phyloP scores from a whole-genome alignment of 2,113 vertebrate genomes.

The Melanotaenia duboulayi region DNA sequence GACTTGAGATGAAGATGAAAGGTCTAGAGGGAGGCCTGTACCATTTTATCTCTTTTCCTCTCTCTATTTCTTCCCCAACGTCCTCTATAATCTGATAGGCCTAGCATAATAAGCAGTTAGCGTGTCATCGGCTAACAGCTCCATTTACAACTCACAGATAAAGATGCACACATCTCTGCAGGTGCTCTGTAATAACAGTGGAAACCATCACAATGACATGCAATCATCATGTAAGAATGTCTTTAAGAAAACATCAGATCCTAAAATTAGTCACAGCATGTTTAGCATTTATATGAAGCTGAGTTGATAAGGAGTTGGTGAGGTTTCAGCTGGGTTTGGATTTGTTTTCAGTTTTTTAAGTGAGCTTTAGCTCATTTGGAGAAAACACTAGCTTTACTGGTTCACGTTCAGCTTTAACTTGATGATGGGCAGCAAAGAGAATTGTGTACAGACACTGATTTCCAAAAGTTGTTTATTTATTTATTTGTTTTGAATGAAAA shows the following conservation, averaged over 20 bases:
- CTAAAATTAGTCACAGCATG: constrained; percentile 28
- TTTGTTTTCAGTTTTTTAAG: no score
- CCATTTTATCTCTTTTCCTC: neutral
- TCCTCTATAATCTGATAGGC: constrained; percentile 66
- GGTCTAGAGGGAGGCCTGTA: constrained; percentile 25
- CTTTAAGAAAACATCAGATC: constrained; percentile 23
- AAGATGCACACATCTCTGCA: constrained; percentile 59
- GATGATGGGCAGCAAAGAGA: no score
- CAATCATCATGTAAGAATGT: constrained; percentile 58
- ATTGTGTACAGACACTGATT: no score
- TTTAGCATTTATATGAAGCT: constrained; percentile 21
- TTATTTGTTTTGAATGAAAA: no score
- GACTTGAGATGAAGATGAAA: constrained; percentile 41
- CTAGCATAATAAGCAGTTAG: constrained; percentile 74
- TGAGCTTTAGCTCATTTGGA: no score
- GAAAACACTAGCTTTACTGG: no score
- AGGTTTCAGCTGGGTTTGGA: no score
- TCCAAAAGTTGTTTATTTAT: no score
- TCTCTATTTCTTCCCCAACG: neutral
- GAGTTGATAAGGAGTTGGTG: no score
- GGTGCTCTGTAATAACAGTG: constrained; percentile 63
- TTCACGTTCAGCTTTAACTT: no score
- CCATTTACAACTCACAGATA: constrained; percentile 56
- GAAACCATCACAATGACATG: constrained; percentile 45
- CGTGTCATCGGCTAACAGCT: constrained; percentile 66